A percentile compares a stretch with the other conserved stretches of the same genome.
Evolutionary conservation across 2,888 invertebrate genomes (phyloP).

Genomic region (Limnephilus lunatus): DNA sequence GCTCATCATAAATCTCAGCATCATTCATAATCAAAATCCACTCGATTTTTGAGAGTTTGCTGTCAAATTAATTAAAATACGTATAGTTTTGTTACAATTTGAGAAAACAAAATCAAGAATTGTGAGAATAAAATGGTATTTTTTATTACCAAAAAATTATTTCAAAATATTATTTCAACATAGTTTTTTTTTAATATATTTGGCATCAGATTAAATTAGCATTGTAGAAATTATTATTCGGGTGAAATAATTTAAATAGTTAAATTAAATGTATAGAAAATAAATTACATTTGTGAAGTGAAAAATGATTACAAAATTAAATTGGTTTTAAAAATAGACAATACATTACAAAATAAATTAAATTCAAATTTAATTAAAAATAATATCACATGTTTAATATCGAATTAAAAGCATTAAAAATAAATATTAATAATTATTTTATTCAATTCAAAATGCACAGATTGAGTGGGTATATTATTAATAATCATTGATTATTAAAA

Average conservation of each 20-base stretch:
- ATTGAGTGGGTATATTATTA: neutral
- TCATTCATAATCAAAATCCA: constrained; percentile 81
- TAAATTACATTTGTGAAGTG: neutral
- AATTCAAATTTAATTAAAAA: constrained; percentile 29
- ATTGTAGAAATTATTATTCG: neutral
- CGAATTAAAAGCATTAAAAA: constrained; percentile 23
- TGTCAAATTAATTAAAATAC: constrained; percentile 3
- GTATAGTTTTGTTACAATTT: neutral
- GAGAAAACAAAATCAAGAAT: neutral
- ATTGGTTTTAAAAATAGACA: constrained; percentile 8
- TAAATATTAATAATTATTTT: constrained; percentile 14
- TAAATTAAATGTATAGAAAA: neutral
- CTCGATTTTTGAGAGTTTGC: constrained; percentile 76
- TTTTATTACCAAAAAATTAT: neutral
- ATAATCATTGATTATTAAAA: neutral
- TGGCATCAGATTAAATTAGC: neutral
- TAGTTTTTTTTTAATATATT: neutral
- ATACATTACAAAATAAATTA: constrained; percentile 30
- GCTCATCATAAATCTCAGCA: constrained; percentile 66
- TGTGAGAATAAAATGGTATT: no score
- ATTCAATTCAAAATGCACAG: neutral
- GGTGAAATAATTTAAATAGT: neutral
- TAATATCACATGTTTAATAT: constrained; percentile 47
- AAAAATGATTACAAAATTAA: constrained; percentile 16
- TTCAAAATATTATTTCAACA: no score